phyloP scores from a whole-genome alignment of 2,113 vertebrate genomes.

The Forbesichthys agassizii region DNA sequence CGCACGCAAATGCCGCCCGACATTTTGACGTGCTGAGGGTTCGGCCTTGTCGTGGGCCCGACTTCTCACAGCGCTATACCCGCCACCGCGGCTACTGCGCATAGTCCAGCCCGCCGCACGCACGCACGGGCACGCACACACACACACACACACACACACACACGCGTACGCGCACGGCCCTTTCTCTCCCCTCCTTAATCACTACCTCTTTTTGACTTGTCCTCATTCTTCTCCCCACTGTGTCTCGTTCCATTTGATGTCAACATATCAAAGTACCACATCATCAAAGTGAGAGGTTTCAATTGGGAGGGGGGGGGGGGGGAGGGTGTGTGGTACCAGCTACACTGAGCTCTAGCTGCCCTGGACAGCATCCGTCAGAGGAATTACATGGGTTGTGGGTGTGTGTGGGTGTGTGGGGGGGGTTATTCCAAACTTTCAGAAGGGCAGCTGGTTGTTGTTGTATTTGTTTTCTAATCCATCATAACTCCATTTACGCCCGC shows the following conservation, averaged over 20 bases:
- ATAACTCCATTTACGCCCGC: conserved; percentile 1
- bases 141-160: conserved; percentile 12
- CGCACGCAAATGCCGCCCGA: conserved; percentile 94
- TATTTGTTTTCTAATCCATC: not conserved
- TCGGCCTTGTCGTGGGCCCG: conserved; percentile 61
- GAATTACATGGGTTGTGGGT: conserved; percentile 51
- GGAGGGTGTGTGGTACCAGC: too few species aligned
- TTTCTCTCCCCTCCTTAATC: conserved; percentile 56
- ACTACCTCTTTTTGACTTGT: conserved; percentile 61
- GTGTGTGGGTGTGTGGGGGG: not conserved
- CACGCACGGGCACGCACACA: conserved; percentile 18
- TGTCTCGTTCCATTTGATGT: conserved; percentile 86
- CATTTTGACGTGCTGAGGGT: conserved; percentile 91
- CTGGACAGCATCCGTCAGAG: conserved; percentile 55
- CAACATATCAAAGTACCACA: conserved; percentile 96
- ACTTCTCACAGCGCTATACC: conserved; percentile 76
- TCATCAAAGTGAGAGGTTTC: conserved; percentile 96
- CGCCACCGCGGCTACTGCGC: not conserved
- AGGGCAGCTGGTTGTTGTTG: not conserved
- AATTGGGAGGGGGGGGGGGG: conserved; percentile 86
- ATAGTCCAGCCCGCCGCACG: conserved; percentile 11
- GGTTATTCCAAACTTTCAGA: conserved; percentile 57
- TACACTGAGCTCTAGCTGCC: conserved; percentile 16
- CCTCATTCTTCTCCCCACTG: conserved; percentile 58
- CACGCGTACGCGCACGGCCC: conserved; percentile 32